Evolutionary conservation across 2,888 invertebrate species (phyloP), one percentile per base, ranked within the genome.

Genomic region (Xiphydria camelus): DNA sequence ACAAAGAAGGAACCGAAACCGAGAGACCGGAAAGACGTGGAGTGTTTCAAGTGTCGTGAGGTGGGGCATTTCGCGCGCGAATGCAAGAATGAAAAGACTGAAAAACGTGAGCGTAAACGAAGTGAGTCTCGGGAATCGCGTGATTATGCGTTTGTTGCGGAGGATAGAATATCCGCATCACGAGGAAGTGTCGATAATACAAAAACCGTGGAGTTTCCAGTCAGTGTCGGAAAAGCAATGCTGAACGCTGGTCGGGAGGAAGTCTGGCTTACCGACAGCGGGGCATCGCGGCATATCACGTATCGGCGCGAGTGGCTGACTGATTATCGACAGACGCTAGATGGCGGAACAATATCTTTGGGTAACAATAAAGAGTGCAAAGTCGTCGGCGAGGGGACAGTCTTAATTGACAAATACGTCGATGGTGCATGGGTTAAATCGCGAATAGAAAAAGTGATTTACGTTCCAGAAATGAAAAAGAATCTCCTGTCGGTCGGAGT

Each of bases 401-500:
- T 53, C 3, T 4, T 17, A 5, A 49, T 54, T 2, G 39, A 49
- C 22, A 53, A 45, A 36, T 43, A 14, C 18, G 47, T 53, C 0
- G 19, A 44, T 15, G 35, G 38, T n/a, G 22, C 12, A 7, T 53
- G 46, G 46, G 1, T 22, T 7, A 1, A 10, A 3, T 33, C 42
- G 6, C 15, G 40, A 5, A 50, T 53, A 19, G 46, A 56, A 10
- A 45, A 57, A n/a, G 56, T 56, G 7, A 38, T 50, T 41, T 50
- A 45, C 44, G 48, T 52, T 20, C 49, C 50, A 22, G 43, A 46
- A 32, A 26, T 47, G 7, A 43, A 23, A 12, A 42, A 51, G 20
- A 54, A 54, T n/a, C 41, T 57, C 17, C 56, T 54, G 20, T 57
- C 59, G 5, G 43, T 57, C 15, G 46, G 45, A 5, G 25, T 35